These are phyloP conservation scores for Cantharis rufa DNA, from an alignment of 2,888 invertebrate genomes.

Conservation along the genomic window DNA sequence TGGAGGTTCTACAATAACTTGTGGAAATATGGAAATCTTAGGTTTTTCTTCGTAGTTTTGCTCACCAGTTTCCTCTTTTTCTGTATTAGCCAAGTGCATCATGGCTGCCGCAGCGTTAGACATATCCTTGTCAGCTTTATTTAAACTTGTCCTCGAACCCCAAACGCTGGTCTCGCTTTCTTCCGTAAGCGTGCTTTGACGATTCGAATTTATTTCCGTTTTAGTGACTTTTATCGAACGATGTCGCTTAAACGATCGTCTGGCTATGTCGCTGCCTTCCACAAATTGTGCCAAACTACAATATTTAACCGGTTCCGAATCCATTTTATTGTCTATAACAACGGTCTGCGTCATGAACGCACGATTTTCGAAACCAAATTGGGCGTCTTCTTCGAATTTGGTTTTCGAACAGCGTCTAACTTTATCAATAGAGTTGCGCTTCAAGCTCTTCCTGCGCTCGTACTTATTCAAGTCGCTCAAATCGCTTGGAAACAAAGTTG, in stretches of 20 bases:
- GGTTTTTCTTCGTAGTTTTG: conserved; percentile 27
- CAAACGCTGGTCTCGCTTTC: conserved; percentile 45
- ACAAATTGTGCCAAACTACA: conserved; percentile 82
- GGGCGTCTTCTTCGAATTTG: conserved; percentile 60
- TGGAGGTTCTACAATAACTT: conserved; percentile 75
- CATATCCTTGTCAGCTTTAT: conserved; percentile 51
- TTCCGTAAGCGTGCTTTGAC: conserved; percentile 51
- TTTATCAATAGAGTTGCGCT: conserved; percentile 54
- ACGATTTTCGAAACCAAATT: conserved; percentile 75
- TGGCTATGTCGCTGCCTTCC: conserved; percentile 81
- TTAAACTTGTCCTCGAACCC: conserved; percentile 41
- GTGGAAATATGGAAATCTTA: conserved; percentile 53
- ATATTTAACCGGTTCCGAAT: conserved; percentile 65
- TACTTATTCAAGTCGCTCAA: conserved; percentile 57
- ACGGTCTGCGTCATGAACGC: conserved; percentile 63
- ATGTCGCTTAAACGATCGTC: conserved; percentile 70
- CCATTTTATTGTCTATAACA: conserved; percentile 50
- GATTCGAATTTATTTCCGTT: conserved; percentile 54
- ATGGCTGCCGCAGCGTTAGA: conserved; percentile 46
- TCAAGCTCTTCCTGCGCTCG: conserved; percentile 64
- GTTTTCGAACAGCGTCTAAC: conserved; percentile 44
- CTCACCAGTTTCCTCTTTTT: conserved; percentile 30
- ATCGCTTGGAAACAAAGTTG: conserved; percentile 67
- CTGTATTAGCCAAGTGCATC: conserved; percentile 35
- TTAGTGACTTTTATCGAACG: conserved; percentile 48